Evolutionary conservation across 2,113 vertebrate genomes (phyloP).

Genomic region (Tyto alba): DNA sequence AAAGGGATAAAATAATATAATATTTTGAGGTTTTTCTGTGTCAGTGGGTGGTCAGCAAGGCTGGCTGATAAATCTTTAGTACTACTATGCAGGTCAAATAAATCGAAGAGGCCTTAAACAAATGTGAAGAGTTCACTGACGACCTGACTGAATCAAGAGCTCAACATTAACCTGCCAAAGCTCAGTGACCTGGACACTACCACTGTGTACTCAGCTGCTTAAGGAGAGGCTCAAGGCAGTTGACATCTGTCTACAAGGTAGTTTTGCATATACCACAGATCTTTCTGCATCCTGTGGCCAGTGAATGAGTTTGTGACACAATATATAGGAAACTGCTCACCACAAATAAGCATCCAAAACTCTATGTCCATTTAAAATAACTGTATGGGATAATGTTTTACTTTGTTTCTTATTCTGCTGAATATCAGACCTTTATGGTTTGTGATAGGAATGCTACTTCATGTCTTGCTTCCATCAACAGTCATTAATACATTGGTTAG

Average conservation of each 20-base stretch:
- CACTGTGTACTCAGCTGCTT: background rate
- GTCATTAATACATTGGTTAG: background rate
- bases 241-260: background rate
- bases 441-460: background rate
- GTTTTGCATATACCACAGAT: background rate
- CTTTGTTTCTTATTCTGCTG: background rate
- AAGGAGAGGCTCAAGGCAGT: background rate
- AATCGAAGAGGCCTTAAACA: background rate
- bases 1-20: background rate
- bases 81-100: background rate
- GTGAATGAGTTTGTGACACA: background rate
- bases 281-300: background rate
- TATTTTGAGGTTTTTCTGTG: background rate
- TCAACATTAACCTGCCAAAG: background rate
- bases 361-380: background rate
- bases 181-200: background rate
- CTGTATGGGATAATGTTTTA: background rate
- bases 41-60: background rate
- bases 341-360: background rate
- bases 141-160: background rate
- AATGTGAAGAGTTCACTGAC: background rate
- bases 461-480: slow-evolving; percentile 29
- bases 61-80: background rate
- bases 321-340: background rate
- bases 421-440: background rate